Conservation (phyloP, 2,113 vertebrate genomes). For the Paramormyrops kingsleyae region DNA sequence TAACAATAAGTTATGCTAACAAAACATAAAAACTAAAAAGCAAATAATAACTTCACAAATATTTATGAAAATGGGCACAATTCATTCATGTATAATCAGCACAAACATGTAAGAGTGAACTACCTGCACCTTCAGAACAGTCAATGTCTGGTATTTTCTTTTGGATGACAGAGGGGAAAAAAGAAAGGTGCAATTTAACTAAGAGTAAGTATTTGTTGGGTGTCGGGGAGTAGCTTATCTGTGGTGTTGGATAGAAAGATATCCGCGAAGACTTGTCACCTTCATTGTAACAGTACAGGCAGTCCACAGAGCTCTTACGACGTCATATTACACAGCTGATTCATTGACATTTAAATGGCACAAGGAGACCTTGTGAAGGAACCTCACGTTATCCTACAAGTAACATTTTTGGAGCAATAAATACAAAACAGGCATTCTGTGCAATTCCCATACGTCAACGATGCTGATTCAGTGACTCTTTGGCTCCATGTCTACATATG, state of each 20-base stretch:
- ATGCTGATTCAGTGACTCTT: not conserved
- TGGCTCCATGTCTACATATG: not conserved
- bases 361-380: not conserved
- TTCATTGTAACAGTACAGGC: slow-evolving; percentile 3
- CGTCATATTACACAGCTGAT: not conserved
- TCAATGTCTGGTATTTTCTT: not conserved
- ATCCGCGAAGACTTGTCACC: not conserved
- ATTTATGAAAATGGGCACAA: slow-evolving; percentile 16
- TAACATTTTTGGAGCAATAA: not conserved
- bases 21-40: slow-evolving; percentile 34
- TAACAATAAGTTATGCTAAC: slow-evolving; percentile 42
- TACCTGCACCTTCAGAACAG: slow-evolving; percentile 13
- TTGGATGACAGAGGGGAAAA: not conserved
- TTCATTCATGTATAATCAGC: slow-evolving; percentile 1
- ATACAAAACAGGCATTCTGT: not conserved
- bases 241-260: not conserved
- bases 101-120: not conserved
- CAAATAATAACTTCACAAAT: slow-evolving; percentile 38
- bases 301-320: not conserved
- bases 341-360: not conserved
- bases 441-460: not conserved
- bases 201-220: not conserved
- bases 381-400: not conserved
- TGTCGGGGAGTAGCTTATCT: not conserved
- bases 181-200: not conserved